Conservation (phyloP, 2,113 vertebrate species). For the Psilopsiagon aymara region DNA sequence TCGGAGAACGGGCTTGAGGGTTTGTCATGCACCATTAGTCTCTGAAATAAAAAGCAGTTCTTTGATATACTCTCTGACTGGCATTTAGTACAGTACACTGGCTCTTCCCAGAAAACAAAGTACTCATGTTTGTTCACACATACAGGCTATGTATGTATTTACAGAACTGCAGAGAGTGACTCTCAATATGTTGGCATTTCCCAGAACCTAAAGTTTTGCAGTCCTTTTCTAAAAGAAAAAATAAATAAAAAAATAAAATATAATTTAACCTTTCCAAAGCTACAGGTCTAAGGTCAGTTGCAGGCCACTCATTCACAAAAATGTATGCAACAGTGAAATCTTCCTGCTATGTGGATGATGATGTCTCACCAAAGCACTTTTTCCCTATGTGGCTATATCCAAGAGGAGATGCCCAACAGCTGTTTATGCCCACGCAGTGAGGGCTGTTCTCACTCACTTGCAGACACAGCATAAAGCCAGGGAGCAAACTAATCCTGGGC, state of each 20-base stretch:
- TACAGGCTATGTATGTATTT: background rate
- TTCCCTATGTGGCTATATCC: no score
- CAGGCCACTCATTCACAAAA: background rate
- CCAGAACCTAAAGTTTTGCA: background rate
- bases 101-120: background rate
- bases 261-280: background rate
- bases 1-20: background rate
- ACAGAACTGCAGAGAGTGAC: background rate
- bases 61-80: background rate
- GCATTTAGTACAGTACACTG: background rate
- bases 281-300: background rate
- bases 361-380: rapidly evolving
- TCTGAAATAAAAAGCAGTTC: background rate
- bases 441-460: background rate
- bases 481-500: background rate
- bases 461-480: background rate
- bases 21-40: background rate
- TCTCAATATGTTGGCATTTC: background rate
- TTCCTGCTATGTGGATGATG: background rate
- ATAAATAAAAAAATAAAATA: no score
- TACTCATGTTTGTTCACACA: background rate
- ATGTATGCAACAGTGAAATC: rapidly evolving
- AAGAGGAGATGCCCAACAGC: background rate
- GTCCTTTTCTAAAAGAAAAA: background rate
- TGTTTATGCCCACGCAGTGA: background rate